Percentiles rank a stretch among this genome's conserved stretches.
Conservation (phyloP, 2,888 invertebrate species). For the Yponomeuta evonymella region DNA sequence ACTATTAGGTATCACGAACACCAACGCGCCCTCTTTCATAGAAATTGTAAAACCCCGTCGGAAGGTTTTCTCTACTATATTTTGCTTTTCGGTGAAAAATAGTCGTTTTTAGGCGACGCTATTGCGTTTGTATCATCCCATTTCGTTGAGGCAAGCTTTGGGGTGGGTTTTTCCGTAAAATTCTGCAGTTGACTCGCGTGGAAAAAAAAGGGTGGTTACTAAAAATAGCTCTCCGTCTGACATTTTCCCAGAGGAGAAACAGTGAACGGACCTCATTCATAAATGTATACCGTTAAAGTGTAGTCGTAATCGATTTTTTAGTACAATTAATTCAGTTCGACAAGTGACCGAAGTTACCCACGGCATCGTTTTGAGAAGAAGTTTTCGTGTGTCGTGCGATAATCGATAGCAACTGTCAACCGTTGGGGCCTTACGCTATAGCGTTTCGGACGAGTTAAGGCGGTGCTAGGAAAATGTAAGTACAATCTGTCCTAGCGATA, state of each 20-base stretch:
- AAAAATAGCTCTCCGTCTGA: constrained; percentile 54
- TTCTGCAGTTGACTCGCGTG: background rate
- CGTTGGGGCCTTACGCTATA: background rate
- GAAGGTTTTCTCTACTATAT: constrained; percentile 60
- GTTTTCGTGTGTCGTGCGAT: constrained; percentile 2
- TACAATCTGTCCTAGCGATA: background rate
- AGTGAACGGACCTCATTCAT: constrained; percentile 59
- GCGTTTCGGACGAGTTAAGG: background rate
- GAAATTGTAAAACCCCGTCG: constrained; percentile 60
- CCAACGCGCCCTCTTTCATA: constrained; percentile 71
- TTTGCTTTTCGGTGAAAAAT: constrained; percentile 51
- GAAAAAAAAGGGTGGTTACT: constrained; percentile 31
- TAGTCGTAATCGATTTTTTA: constrained; percentile 39
- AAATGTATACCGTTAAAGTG: constrained; percentile 59
- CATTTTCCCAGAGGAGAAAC: constrained; percentile 45
- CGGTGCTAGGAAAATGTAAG: constrained; percentile 5
- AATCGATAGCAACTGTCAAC: background rate
- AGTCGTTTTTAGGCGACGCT: constrained; percentile 40
- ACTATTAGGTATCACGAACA: constrained; percentile 46
- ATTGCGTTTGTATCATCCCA: background rate
- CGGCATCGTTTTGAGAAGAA: background rate
- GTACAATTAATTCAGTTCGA: constrained; percentile 13
- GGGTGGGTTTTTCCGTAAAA: background rate
- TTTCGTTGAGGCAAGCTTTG: background rate
- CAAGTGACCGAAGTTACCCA: constrained; percentile 1